Base-by-base conservation (phyloP, 2,888 invertebrate species). In the Suillia variegata region DNA sequence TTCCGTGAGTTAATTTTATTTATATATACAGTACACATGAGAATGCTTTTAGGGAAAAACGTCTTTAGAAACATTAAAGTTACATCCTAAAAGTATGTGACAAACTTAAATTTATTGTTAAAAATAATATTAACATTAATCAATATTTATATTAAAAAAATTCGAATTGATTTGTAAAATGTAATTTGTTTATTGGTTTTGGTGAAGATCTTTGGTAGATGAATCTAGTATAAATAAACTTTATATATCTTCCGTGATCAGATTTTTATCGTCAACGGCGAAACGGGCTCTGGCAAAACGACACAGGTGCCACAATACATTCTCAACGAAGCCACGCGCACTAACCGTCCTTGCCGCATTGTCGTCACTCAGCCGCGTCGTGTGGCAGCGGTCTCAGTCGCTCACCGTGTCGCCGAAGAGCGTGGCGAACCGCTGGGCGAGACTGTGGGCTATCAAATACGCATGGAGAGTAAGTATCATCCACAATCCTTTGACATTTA, bases 281-380 rank as follows among this genome's bases (percentile, higher is more conserved):
- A 94, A 69, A 96, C 97, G 0, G 97, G 96, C 0, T 93, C 92
- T 56, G 97, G 97, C 1, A 97, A 97, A 85, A 96, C 96, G 0
- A 97, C 97, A 0, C 97, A 97, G 85, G 87, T 98, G 42, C 97
- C 98, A 0, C 98, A 98, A 76, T 93, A 91, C 73, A 88, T 98
- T 66, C 82, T 98, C 64, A 74, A 74, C 24, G 94, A 97, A 70
- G 86, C 93, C 80, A 88, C 84, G 67, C 85, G 82, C 70, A 83
- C 76, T 69, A 84, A 79, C 67, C 85, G 86, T 58, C 86, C 87
- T 0, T 92, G 94, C 63, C 87, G 95, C 55, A 91, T 99, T 65
- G 88, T 98, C 76, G 96, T 96, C 77, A 95, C 96, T 0, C 96
- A 98, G 82, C 98, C 98, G 0, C 85, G 97, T 49, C 85, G 97